These are phyloP conservation scores for Albula goreensis DNA, from an alignment of 2,113 vertebrate genomes.

Conservation along the genomic window DNA sequence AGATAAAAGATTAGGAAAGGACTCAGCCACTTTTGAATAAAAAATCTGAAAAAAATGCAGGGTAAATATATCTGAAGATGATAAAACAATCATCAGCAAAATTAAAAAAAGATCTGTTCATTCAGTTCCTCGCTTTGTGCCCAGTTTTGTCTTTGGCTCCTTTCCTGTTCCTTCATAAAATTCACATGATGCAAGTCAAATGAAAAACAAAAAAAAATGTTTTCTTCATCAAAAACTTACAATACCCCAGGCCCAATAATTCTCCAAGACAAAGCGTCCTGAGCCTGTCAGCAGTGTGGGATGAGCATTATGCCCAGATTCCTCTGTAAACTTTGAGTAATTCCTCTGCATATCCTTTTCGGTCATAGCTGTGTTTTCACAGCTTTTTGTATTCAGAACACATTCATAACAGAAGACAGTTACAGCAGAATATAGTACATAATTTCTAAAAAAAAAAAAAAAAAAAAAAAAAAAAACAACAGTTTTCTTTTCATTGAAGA, in stretches of 20 bases:
- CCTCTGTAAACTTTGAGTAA: neutral
- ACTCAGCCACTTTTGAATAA: too few species aligned
- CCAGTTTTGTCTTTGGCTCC: neutral
- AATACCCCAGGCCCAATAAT: neutral
- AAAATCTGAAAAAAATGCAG: slow-evolving; percentile 58
- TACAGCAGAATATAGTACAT: neutral
- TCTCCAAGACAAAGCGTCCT: neutral
- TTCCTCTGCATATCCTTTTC: neutral
- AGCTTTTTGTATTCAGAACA: neutral
- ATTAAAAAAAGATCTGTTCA: neutral
- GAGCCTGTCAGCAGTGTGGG: neutral
- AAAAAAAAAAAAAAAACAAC: neutral
- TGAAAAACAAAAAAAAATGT: neutral
- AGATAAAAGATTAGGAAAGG: too few species aligned
- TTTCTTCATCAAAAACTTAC: neutral
- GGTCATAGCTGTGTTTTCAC: neutral
- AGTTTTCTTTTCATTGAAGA: neutral
- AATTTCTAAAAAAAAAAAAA: neutral
- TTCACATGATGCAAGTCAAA: neutral
- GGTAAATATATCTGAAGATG: neutral
- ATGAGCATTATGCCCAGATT: neutral
- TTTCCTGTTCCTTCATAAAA: neutral
- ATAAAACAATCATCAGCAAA: neutral
- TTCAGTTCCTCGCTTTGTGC: neutral
- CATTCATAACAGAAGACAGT: neutral